Base-by-base conservation (phyloP, 2,113 vertebrate species). In the Myocastor coypus region DNA sequence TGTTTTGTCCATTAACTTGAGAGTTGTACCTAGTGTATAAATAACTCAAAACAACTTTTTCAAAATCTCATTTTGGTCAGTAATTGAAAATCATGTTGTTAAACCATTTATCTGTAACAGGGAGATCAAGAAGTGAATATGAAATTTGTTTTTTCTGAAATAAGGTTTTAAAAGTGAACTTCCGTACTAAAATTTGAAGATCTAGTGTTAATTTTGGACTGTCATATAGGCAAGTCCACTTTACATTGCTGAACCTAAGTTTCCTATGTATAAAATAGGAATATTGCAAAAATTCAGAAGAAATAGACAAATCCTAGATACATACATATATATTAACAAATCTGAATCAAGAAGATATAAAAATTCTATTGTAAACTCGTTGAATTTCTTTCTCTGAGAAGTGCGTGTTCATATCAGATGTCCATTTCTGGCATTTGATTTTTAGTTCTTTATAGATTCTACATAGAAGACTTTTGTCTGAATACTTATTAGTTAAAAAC, bases 91-190 rank as follows among this genome's bases (percentile, higher is more conserved):
- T 92, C 86, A 50, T 30, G 55, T 59, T n/a, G 30, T 4, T 57
- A 80, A 86, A 93, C n/a, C 24, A 69, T 85, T 89, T 84, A 46
- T 7, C 16, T 63, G 32, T 37, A 94, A 81, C 24, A 42, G 40
- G 50, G 55, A 81, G 42, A 71, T 96, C 13, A 90, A 78, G 46
- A 91, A 63, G 91, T 96, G 28, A 83, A 86, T 80, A 73, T 89
- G 22, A 83, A 89, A 61, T 91, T 87, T 94, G 6, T 66, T 66
- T 91, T 87, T 77, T 77, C 46, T 46, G 73, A 94, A 32, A 64
- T 84, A 34, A 55, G 88, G 66, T 75, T 75, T 90, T 28, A 52
- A 92, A 83, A 80, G 69, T 11, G 17, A 87, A 81, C 12, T 87
- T 92, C 64, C 26, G n/a, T 20, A 22, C 95, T 52, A 8, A 59